Base-by-base conservation (phyloP, 2,888 invertebrate species). In the Ophioninae sp. region DNA sequence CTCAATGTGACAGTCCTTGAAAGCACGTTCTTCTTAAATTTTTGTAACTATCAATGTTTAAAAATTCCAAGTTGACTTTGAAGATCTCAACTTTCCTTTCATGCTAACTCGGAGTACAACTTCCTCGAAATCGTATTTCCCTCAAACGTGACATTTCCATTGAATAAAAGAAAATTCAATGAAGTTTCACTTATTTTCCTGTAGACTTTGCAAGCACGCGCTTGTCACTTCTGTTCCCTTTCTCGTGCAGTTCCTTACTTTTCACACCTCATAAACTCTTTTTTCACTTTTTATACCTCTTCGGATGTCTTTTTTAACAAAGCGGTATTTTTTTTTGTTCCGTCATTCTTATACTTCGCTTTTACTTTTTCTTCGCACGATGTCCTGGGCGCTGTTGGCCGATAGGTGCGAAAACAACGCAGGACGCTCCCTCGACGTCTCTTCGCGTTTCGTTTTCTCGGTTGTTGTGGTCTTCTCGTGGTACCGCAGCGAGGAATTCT, bases 391-490 rank as follows among this genome's bases (percentile, higher is more conserved):
- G 44, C 59, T 68, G 51, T 76, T 61, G 61, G 44, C 65, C 67
- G 79, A 79, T 69, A 68, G 64, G 74, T 73, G 77, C 72, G 51
- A 73, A 65, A 72, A 58, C 41, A 63, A 30, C 17, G 13, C 51
- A 64, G 56, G 64, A 64, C 64, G 30, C 51, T 56, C 61, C 22
- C 61, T 72, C 72, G 64, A 51, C 51, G 13, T 51, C 51, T 64
- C 61, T 64, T 69, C 83, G 77, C 77, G 78, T 78, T 83, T 86
- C 85, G 84, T 84, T 86, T 51, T 81, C 84, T 84, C 75, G 71
- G 85, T 79, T 79, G 44, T 84, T 87, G 87, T 85, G 86, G 86
- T 87, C 81, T 81, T 81, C 75, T 79, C 22, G 51, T 5, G 51
- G 17, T 51, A 51, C 44, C 41, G 59, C 67, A 37, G 30, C 6